Conservation (phyloP, 1,140 invertebrate genomes). For the Oppia nitens region DNA sequence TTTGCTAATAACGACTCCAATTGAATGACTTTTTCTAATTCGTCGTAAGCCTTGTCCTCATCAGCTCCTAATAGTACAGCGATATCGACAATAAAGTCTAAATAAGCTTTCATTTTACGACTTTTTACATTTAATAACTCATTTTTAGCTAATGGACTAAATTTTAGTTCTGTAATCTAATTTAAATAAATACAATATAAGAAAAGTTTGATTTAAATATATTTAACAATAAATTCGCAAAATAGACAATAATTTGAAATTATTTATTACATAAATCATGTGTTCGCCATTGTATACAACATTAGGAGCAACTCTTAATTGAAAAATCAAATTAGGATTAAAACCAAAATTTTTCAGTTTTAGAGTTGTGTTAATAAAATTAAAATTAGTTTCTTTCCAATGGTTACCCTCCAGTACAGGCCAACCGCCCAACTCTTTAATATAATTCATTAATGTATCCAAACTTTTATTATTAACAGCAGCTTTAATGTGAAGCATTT, state of each 20-base stretch:
- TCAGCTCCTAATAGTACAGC: constrained; percentile 57
- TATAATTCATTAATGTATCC: background rate
- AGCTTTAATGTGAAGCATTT: background rate
- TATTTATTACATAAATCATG: constrained; percentile 52
- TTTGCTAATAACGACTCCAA: constrained; percentile 54
- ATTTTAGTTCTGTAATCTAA: constrained; percentile 74
- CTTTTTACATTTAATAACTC: constrained; percentile 45
- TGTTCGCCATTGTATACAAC: constrained; percentile 62
- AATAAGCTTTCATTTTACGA: constrained; percentile 29
- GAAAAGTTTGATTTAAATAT: background rate
- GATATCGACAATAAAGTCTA: constrained; percentile 44
- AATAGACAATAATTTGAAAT: background rate
- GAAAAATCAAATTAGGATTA: constrained; percentile 76
- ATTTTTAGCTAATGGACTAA: constrained; percentile 59
- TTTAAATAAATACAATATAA: background rate
- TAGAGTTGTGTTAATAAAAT: constrained; percentile 65
- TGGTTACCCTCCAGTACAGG: constrained; percentile 56
- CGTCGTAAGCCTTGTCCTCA: background rate
- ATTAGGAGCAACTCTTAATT: constrained; percentile 71
- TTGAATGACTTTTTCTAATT: constrained; percentile 37
- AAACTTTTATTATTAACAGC: background rate
- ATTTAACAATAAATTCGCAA: background rate
- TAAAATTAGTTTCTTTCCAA: constrained; percentile 39
- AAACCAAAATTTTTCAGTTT: constrained; percentile 58
- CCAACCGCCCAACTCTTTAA: constrained; percentile 61